These are phyloP conservation scores for Homarus gammarus DNA, from an alignment of 2,888 invertebrate genomes.

Conservation along the genomic window DNA sequence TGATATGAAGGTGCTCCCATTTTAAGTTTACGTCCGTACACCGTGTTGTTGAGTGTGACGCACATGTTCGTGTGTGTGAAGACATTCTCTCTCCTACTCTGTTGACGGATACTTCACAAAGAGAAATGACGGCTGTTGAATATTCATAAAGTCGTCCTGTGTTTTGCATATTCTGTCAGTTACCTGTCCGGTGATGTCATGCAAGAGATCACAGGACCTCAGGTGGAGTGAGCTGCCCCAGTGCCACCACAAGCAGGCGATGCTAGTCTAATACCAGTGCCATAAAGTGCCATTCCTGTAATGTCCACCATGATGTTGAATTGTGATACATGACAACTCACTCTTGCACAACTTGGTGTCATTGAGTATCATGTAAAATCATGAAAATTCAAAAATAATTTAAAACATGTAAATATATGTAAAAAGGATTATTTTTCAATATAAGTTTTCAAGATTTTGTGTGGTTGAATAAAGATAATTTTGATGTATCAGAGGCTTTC, in stretches of 20 bases:
- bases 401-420: neutral
- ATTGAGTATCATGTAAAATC: neutral
- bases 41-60: neutral
- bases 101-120: neutral
- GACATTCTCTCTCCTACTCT: neutral
- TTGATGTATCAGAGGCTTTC: too few species aligned
- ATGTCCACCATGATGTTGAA: neutral
- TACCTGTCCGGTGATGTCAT: neutral
- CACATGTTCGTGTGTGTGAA: neutral
- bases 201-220: neutral
- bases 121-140: neutral
- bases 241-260: neutral
- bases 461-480: neutral
- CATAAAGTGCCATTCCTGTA: neutral
- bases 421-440: constrained; percentile 19
- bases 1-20: neutral
- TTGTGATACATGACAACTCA: neutral
- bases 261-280: constrained; percentile 2
- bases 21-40: too few species aligned
- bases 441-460: neutral
- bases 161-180: neutral
- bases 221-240: neutral
- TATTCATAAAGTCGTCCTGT: neutral
- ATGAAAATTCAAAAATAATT: neutral
- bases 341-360: neutral